These are phyloP conservation scores for Tachina fera DNA, from an alignment of 2,888 invertebrate species.

Conservation along the genomic window DNA sequence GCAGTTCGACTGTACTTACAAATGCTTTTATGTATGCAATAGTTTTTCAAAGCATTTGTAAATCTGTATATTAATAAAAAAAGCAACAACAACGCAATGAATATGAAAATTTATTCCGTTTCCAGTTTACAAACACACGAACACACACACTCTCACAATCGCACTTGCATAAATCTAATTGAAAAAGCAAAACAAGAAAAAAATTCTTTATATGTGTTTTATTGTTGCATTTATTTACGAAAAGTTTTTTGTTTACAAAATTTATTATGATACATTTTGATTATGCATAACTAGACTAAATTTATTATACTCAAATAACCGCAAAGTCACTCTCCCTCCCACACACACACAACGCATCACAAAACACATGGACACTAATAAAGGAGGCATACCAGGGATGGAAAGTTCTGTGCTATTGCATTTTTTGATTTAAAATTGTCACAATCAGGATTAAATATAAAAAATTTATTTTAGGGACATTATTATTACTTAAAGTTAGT, in stretches of 20 bases:
- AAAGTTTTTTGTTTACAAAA: constrained; percentile 56
- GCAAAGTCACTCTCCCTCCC: constrained; percentile 30
- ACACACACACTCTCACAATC: constrained; percentile 11
- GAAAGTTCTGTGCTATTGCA: background rate
- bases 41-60: constrained; percentile 40
- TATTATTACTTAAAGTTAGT: no score
- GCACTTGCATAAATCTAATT: constrained; percentile 26
- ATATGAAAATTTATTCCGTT: constrained; percentile 58
- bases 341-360: constrained; percentile 48
- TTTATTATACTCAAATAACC: constrained; percentile 31
- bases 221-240: constrained; percentile 32
- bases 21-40: background rate
- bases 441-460: background rate
- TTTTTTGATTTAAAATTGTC: background rate
- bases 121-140: constrained; percentile 43
- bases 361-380: background rate
- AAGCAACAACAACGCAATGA: constrained; percentile 40
- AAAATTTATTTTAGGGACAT: no score
- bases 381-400: background rate
- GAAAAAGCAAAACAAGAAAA: constrained; percentile 22
- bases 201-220: constrained; percentile 37
- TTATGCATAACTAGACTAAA: constrained; percentile 51
- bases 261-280: constrained; percentile 71
- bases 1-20: background rate
- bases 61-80: constrained; percentile 30